Evolutionary conservation across 2,888 invertebrate genomes (phyloP), one percentile per base, ranked within the genome.

Genomic region (Formica aserva): DNA sequence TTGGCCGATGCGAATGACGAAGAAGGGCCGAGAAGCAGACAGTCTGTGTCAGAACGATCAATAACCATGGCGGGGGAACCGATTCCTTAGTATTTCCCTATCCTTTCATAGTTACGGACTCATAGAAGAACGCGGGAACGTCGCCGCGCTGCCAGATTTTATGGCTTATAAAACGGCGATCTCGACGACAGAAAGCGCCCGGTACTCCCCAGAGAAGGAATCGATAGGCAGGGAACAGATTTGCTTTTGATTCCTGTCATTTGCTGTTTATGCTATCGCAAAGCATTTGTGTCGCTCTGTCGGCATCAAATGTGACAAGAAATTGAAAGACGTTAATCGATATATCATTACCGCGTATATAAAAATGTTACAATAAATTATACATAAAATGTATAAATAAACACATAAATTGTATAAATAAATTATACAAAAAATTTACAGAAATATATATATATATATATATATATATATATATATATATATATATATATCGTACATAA

Each of bases 1-100:
- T 67, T 71, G 85, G 6, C 62, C 84, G 62, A 11, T 38, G 66
- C 57, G 65, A 72, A 62, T 76, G 81, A 84, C 84, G 72, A 85
- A 65, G 85, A 72, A 76, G 67, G 48, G 15, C 45, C 75, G 45
- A 63, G 62, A 32, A 67, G 69, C 45, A 83, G 55, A 77, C 52
- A 38, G 83, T 62, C 80, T 77, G 45, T 52, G 62, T 32, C 32
- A 22, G 22, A 35, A 57, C 72, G 84, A 80, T 85, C 85, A 82
- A 85, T 85, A 82, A 60, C 63, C 65, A 38, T 26, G 77, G 45
- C 69, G 82, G 63, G 48, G 6, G 48, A 18, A 57, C 75, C 71
- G 57, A 85, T 85, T 83, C 66, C 26, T 32, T 62, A 55, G 63
- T 72, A 85, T 85, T 85, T 85, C 72, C 76, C 71, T 82, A 71